Evolutionary conservation across 2,113 vertebrate genomes (phyloP), one percentile per base, ranked within the genome.

Genomic region (Ictalurus punctatus): DNA sequence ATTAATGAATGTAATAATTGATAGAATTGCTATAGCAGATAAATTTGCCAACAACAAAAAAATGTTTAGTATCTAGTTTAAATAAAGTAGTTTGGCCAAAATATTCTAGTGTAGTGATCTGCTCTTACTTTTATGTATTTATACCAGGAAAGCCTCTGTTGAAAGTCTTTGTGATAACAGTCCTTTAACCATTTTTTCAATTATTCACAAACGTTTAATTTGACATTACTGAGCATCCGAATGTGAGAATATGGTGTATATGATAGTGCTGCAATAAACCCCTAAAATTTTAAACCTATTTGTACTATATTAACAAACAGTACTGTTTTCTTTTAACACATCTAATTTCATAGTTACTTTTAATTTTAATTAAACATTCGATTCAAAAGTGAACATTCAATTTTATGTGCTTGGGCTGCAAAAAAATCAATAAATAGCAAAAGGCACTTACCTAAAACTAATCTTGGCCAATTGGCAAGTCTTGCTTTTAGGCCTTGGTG

Each of bases 401-500:
- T 81, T 3, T 16, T 54, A n/a, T 81, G 79, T 80, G 25, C n/a
- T 58, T 25, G 21, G 21, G 34, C 34, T 54, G 12, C 17, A 25
- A 59, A 67, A 25, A 71, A 10, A 34, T 63, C 6, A 59, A 79
- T 23, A 21, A 21, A 54, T 0, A 30, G 34, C 9, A 25, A 74
- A 84, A 34, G 3, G 14, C 48, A 94, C 97, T 96, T 93, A 99
- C 98, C 98, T 92, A 99, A 96, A 89, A 99, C 97, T 85, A 99
- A 95, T 16, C 98, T 99, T 71, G 98, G 98, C 98, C 98, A 99
- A 93, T 97, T 99, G 87, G 97, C 97, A 90, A 99, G 97, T 89
- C 98, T 97, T 89, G 98, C 98, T 91, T 99, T 97, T 65, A 99
- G 95, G 76, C 98, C 98, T 92, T 99, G 98, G 92, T 99, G 98